phyloP scores from a whole-genome alignment of 1,140 invertebrate genomes.

The Solen grandis region DNA sequence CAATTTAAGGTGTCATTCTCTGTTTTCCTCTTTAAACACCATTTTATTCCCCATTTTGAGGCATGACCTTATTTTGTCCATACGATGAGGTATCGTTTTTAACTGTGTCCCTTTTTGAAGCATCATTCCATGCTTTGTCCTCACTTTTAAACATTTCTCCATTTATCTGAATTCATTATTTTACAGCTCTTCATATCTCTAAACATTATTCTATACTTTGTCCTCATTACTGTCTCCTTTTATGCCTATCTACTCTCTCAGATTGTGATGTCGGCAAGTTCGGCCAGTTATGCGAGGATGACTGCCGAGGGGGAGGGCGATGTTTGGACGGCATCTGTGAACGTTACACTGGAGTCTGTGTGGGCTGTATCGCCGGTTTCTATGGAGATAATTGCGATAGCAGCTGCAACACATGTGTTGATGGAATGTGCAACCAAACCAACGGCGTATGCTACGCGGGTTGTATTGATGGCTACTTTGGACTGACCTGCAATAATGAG shows the following conservation, averaged over 20 bases:
- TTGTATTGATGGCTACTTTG: constrained; percentile 24
- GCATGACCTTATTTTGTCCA: no score
- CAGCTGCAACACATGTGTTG: constrained; percentile 24
- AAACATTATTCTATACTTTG: no score
- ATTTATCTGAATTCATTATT: no score
- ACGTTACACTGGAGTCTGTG: constrained; percentile 19
- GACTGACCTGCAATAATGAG: constrained; percentile 4
- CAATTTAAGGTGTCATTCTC: no score
- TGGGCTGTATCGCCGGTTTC: neutral
- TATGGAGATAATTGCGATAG: constrained; percentile 33
- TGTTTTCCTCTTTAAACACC: no score
- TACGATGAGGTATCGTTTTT: no score
- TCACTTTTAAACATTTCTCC: no score
- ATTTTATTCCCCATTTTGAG: no score
- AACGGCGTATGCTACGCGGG: constrained; percentile 14
- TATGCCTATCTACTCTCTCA: constrained; percentile 8
- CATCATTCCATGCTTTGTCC: no score
- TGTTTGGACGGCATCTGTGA: constrained; percentile 34
- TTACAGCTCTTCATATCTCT: no score
- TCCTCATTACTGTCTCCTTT: no score
- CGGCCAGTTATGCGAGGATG: constrained; percentile 14
- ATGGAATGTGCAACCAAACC: constrained; percentile 22
- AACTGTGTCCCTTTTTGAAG: no score
- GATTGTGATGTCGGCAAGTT: constrained; percentile 28
- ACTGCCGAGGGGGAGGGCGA: constrained; percentile 5